These are phyloP conservation scores for Acropora tenuis DNA, from an alignment of 64 coral and sea anemone genomes.

Conservation along the genomic window DNA sequence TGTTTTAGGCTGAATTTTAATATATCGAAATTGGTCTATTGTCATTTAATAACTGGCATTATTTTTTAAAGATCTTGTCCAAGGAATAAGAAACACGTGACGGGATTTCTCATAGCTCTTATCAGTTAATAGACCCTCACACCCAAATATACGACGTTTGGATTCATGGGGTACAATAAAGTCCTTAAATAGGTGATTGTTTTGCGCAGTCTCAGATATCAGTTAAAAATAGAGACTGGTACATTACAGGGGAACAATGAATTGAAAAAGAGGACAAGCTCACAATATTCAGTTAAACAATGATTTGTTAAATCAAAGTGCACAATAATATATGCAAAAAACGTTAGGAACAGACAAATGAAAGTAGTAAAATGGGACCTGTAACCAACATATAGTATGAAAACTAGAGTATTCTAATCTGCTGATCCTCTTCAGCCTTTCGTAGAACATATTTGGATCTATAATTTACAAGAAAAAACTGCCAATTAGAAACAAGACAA, in stretches of 20 bases:
- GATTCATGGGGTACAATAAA: no score
- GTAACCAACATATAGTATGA: not conserved
- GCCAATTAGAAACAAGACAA: not conserved
- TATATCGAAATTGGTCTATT: no score
- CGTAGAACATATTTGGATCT: not conserved
- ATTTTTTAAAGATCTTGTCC: no score
- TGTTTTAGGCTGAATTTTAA: no score
- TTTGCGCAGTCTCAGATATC: no score
- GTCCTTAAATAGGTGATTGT: no score
- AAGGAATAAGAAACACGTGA: no score
- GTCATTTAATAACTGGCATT: no score
- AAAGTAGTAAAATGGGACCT: not conserved
- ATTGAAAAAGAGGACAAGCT: not conserved
- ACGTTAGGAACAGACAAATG: not conserved
- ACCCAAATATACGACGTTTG: no score
- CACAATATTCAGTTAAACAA: not conserved
- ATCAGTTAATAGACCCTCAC: no score
- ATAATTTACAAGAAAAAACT: not conserved
- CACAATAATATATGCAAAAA: constrained; percentile 3
- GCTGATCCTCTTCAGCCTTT: not conserved
- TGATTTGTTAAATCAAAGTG: not conserved
- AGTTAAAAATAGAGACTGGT: no score
- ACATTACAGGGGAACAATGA: not conserved
- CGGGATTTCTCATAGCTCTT: no score
- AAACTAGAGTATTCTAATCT: not conserved